Conservation (phyloP, 2,888 invertebrate genomes). For the Polydrusus tereticollis region DNA sequence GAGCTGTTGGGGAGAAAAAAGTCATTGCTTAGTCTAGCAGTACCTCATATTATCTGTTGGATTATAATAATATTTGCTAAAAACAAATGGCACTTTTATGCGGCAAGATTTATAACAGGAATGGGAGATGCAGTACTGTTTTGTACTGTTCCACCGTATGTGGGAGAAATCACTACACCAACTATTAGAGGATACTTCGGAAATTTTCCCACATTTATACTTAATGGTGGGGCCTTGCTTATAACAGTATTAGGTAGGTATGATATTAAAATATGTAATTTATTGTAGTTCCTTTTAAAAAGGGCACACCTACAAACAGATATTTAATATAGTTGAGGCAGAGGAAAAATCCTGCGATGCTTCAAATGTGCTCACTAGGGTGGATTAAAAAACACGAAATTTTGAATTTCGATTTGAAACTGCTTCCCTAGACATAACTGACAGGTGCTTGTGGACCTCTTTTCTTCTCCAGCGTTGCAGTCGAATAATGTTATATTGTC, state of each 20-base stretch:
- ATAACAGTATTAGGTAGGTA: constrained; percentile 23
- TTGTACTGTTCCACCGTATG: constrained; percentile 26
- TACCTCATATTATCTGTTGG: constrained; percentile 25
- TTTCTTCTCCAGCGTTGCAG: too few relatives aligned
- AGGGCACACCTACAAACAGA: too few relatives aligned
- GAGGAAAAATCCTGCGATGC: too few relatives aligned
- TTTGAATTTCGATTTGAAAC: too few relatives aligned
- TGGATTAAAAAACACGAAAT: too few relatives aligned
- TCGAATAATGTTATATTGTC: too few relatives aligned
- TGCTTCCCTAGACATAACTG: too few relatives aligned
- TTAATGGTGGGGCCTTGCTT: constrained; percentile 60
- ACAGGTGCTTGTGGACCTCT: too few relatives aligned
- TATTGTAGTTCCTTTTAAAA: too few relatives aligned
- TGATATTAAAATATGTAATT: too few relatives aligned
- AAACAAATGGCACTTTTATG: constrained; percentile 29
- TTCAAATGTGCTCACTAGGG: too few relatives aligned
- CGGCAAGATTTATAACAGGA: constrained; percentile 19
- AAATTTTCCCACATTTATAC: constrained; percentile 22
- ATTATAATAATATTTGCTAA: constrained; percentile 28
- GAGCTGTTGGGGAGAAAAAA: constrained; percentile 15
- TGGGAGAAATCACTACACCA: constrained; percentile 36
- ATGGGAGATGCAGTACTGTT: constrained; percentile 26
- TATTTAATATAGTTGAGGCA: too few relatives aligned
- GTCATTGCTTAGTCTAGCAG: constrained; percentile 10
- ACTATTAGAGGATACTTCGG: constrained; percentile 32